A percentile compares a stretch with the other conserved stretches of the same genome.
These are phyloP conservation scores for Caenorhabditis remanei DNA, from an alignment of 1,140 invertebrate genomes.

Conservation along the genomic window DNA sequence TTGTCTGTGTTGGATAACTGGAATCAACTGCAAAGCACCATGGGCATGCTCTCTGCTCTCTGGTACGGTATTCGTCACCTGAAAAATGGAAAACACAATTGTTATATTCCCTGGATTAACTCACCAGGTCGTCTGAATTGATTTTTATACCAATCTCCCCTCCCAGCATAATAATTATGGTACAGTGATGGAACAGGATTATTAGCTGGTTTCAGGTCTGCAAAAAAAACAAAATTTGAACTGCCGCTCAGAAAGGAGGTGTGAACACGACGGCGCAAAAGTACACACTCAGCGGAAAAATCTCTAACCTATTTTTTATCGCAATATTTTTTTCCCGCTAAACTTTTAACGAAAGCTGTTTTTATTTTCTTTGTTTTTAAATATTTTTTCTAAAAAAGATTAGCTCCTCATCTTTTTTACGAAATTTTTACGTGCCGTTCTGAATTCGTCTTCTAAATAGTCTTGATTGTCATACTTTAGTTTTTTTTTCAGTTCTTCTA, in stretches of 20 bases:
- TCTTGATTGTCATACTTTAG: neutral
- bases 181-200: slow-evolving; percentile 55
- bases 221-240: neutral
- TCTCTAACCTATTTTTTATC: neutral
- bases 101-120: neutral
- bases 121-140: slow-evolving; percentile 56
- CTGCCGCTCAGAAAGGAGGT: neutral
- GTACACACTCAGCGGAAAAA: neutral
- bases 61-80: slow-evolving; percentile 59
- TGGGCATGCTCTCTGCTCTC: slow-evolving; percentile 58
- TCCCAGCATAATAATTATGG: slow-evolving; percentile 28
- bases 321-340: neutral
- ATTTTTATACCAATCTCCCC: slow-evolving; percentile 60
- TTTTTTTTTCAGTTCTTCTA: neutral
- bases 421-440: too few relatives aligned
- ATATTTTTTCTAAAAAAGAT: too few relatives aligned
- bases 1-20: slow-evolving; percentile 32
- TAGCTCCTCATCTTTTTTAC: too few relatives aligned
- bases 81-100: neutral
- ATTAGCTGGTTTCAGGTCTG: slow-evolving; percentile 52
- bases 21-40: slow-evolving; percentile 62
- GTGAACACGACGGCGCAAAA: neutral
- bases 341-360: too few relatives aligned
- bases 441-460: too few relatives aligned
- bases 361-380: too few relatives aligned